Evolutionary conservation across 2,113 vertebrate species (phyloP), one percentile per base, ranked within the genome.

Genomic region (Xiphophorus couchianus): DNA sequence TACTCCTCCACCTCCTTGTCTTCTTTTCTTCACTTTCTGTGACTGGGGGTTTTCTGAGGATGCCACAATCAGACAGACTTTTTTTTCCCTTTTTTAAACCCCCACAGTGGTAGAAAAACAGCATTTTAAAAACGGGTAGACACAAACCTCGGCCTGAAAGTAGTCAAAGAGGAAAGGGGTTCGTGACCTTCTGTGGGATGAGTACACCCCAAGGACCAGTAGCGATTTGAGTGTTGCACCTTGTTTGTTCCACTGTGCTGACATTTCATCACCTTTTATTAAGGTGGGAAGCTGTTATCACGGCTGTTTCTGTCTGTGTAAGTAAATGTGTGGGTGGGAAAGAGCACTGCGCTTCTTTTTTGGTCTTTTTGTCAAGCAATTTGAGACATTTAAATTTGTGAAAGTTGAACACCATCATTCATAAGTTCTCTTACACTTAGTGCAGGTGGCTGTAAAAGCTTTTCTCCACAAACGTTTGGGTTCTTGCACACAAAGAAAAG

Each of bases 1-100:
- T 79, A 82, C 84, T 85, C 67, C 83, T 78, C 42, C 75, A 70
- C 76, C 31, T 67, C 62, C 29, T 75, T 71, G 75, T 83, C 29
- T 82, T 84, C 82, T 69, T 39, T 69, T 83, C 51, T 66, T 58
- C 51, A 62, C 62, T 35, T 33, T 60, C 29, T 13, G 22, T 54
- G 39, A 31, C 29, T 27, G 62, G 71, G 39, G 61, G 48, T 69
- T 68, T 78, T 86, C 83, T 78, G 37, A 78, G 62, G 78, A 74
- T 17, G 3, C 15, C 4, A 58, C 51, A 74, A 63, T 75, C 65
- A 72, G 39, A 77, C 66, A 74, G 48, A 62, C 64, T 39, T 30
- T 31, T 33, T 33, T 39, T 73, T 65, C 35, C 42, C 13, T 35
- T 15, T 65, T 29, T 48, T 19, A 35, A 31, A 31, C 69, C 15